Evolutionary conservation across 1,140 invertebrate species (phyloP), one percentile per base, ranked within the genome.

Genomic region (Oryzaephilus surinamensis): DNA sequence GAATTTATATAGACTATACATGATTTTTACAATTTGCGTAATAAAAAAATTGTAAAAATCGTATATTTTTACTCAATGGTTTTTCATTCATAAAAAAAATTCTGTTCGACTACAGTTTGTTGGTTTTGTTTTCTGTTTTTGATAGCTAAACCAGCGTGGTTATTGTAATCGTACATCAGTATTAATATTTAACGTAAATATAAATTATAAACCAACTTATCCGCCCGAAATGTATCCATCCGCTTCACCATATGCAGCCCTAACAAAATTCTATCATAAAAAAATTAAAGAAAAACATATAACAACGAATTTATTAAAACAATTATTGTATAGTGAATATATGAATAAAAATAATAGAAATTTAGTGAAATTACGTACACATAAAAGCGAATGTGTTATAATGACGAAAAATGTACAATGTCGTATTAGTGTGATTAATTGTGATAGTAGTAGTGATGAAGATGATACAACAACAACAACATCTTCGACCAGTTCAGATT

Each of bases 191-290:
- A 43, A 62, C 45, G 60, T 66, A 36, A 55, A 58, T 39, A 64
- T 63, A 48, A 58, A 68, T 39, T 74, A 68, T 61, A 65, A 68
- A 41, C 58, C 71, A 38, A 76, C 73, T 24, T 57, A 74, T 43
- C 76, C 76, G 35, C 72, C 76, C 29, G 64, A 65, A 45, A 70
- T 66, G 44, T 78, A 78, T 62, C 76, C 74, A 29, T 68, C 75
- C 28, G 73, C 75, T 32, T 72, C 75, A 14, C 78, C 78, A 10
- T 82, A 79, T 56, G 69, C 76, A 46, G 74, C 75, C 27, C 69
- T 88, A 15, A 83, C 81, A 13, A 77, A 76, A 51, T 79, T 77
- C 53, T 84, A 84, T 54, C 75, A 76, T 20, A 72, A 73, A 50
- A 70, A 84, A 29, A 77, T 86, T 6, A 75, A 76, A 53, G 72